Conservation (phyloP, 2,797 vertebrate species). For the Hybognathus amarus region DNA sequence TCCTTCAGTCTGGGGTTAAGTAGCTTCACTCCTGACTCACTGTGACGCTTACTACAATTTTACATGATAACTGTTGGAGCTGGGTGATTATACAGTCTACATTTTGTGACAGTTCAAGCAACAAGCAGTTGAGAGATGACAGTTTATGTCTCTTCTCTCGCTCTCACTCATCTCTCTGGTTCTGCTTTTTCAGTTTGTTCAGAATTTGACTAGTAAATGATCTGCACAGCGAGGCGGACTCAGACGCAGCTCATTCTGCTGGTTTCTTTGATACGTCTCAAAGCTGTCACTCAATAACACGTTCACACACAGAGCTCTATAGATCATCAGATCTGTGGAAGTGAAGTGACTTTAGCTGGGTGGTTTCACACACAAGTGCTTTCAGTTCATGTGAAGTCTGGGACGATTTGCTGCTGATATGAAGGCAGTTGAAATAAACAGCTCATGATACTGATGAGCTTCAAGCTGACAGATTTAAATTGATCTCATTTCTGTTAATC, state of each 20-base stretch:
- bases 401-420: neutral
- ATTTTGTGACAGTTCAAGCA: neutral
- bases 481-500: too few relatives aligned
- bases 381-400: neutral
- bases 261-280: neutral
- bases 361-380: neutral
- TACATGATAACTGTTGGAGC: too few relatives aligned
- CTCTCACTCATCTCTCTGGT: constrained; percentile 3
- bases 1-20: too few relatives aligned
- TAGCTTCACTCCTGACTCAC: too few relatives aligned
- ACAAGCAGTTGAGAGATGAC: neutral
- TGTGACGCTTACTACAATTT: too few relatives aligned
- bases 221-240: neutral
- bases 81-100: neutral
- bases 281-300: neutral
- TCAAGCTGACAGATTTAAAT: too few relatives aligned
- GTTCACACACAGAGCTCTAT: neutral
- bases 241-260: neutral
- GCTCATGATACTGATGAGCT: too few relatives aligned
- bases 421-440: too few relatives aligned
- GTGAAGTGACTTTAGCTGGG: too few relatives aligned
- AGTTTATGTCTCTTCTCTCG: neutral
- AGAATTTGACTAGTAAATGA: constrained; percentile 56
- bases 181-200: constrained; percentile 18
- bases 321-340: neutral